These are phyloP conservation scores for Drosophila mettleri DNA, from an alignment of 2,888 invertebrate genomes.

Conservation along the genomic window DNA sequence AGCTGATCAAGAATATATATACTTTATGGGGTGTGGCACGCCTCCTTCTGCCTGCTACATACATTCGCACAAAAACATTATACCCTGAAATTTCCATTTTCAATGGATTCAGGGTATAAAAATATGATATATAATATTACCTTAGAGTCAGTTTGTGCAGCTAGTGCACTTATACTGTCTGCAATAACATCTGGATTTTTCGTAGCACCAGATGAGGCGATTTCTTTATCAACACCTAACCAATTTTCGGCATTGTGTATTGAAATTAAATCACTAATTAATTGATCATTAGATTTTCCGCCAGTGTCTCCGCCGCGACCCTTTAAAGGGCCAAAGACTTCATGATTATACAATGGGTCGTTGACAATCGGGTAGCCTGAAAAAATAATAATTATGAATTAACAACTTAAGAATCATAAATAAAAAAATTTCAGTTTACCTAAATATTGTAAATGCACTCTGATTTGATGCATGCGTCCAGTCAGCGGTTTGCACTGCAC, in stretches of 20 bases:
- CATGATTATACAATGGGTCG: conserved; percentile 98
- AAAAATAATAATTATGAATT: neutral
- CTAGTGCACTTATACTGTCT: conserved; percentile 69
- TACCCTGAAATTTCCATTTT: too few species aligned
- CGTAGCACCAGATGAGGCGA: conserved; percentile 84
- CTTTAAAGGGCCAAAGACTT: conserved; percentile 96
- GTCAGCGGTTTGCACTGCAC: conserved; percentile 97
- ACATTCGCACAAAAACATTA: too few species aligned
- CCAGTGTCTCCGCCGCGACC: conserved; percentile 95
- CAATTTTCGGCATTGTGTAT: conserved; percentile 97
- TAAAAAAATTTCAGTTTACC: conserved; percentile 86
- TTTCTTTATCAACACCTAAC: conserved; percentile 94
- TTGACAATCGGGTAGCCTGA: conserved; percentile 98
- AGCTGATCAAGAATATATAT: too few species aligned
- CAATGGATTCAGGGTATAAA: too few species aligned
- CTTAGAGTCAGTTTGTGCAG: neutral
- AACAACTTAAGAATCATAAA: neutral
- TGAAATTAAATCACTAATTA: conserved; percentile 93
- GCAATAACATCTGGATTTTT: neutral
- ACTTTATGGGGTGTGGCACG: too few species aligned
- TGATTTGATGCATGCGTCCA: conserved; percentile 98
- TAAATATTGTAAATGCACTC: conserved; percentile 98
- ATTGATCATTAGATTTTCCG: conserved; percentile 94
- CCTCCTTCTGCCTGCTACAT: too few species aligned
- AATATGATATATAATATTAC: neutral